Percentiles rank a stretch among this genome's conserved stretches.
phyloP scores from a whole-genome alignment of 2,888 invertebrate species.

The Charanyca ferruginea region DNA sequence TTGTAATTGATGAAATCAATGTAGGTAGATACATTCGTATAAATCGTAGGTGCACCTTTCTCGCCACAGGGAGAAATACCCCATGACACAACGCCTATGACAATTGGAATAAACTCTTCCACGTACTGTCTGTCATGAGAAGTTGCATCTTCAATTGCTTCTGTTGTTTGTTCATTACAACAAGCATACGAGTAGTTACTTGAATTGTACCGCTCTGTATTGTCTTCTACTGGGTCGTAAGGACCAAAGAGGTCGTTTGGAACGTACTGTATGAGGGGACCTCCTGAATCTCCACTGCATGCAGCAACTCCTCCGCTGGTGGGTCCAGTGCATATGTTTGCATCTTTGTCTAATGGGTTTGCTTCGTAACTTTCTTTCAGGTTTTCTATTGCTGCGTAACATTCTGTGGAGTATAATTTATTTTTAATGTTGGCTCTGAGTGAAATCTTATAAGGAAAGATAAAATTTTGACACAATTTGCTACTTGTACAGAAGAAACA shows the following conservation, averaged over 20 bases:
- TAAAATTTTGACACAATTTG: no score
- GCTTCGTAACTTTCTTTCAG: constrained; percentile 77
- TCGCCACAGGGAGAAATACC: constrained; percentile 89
- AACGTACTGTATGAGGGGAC: constrained; percentile 83
- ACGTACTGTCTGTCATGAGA: constrained; percentile 45
- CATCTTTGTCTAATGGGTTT: constrained; percentile 82
- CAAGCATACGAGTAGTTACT: constrained; percentile 39
- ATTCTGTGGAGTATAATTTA: constrained; percentile 75
- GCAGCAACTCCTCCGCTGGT: constrained; percentile 86
- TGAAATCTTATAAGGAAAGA: no score
- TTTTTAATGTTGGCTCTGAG: neutral
- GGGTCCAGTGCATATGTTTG: constrained; percentile 91
- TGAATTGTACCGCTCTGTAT: constrained; percentile 43
- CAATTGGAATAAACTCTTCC: constrained; percentile 68
- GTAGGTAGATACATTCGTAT: constrained; percentile 87
- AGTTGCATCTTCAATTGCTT: constrained; percentile 16
- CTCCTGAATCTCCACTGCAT: constrained; percentile 91
- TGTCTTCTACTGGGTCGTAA: constrained; percentile 60
- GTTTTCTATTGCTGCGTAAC: constrained; percentile 80
- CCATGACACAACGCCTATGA: constrained; percentile 91
- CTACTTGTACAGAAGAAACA: no score
- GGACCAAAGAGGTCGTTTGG: constrained; percentile 56
- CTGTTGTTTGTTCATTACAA: constrained; percentile 24
- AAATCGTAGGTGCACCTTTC: constrained; percentile 89
- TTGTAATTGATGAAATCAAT: constrained; percentile 84